Evolutionary conservation across 2,113 vertebrate species (phyloP).

Genomic region (Reinhardtius hippoglossoides): DNA sequence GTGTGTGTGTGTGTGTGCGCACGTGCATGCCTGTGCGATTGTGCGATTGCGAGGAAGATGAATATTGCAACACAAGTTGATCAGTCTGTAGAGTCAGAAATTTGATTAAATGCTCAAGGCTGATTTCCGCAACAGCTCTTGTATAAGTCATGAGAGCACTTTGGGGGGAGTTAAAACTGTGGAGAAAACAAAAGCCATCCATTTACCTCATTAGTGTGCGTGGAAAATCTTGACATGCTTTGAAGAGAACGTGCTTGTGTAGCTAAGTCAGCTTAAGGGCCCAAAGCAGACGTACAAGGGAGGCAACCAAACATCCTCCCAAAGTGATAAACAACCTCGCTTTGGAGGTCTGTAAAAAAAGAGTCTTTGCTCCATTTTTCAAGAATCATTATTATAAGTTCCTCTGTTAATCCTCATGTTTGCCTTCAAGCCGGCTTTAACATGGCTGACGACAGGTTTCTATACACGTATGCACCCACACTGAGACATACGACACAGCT

Average conservation of each 20-base stretch:
- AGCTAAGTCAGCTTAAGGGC: conserved; percentile 74
- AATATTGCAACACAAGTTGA: conserved; percentile 70
- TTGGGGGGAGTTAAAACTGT: conserved; percentile 69
- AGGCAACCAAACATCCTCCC: conserved; percentile 70
- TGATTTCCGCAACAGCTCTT: conserved; percentile 68
- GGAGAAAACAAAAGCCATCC: conserved; percentile 78
- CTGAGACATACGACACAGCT: too few species aligned
- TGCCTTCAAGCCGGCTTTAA: conserved; percentile 67
- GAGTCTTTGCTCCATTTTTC: conserved; percentile 68
- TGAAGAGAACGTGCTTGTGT: conserved; percentile 70
- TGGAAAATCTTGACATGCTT: conserved; percentile 75
- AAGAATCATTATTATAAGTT: conserved; percentile 67
- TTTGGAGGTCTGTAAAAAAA: conserved; percentile 57
- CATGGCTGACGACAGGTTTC: conserved; percentile 65
- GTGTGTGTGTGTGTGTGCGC: too few species aligned
- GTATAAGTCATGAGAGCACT: conserved; percentile 72
- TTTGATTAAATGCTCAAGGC: conserved; percentile 70
- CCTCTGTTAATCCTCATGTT: conserved; percentile 67
- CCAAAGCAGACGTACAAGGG: conserved; percentile 61
- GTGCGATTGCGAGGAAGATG: conserved; percentile 32
- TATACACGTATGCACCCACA: not conserved
- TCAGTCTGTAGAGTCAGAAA: conserved; percentile 65
- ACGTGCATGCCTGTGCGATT: not conserved
- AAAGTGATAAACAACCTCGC: conserved; percentile 72
- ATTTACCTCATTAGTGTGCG: conserved; percentile 79